Evolutionary conservation across 1,140 invertebrate genomes (phyloP).

Genomic region (Monochamus saltuarius): DNA sequence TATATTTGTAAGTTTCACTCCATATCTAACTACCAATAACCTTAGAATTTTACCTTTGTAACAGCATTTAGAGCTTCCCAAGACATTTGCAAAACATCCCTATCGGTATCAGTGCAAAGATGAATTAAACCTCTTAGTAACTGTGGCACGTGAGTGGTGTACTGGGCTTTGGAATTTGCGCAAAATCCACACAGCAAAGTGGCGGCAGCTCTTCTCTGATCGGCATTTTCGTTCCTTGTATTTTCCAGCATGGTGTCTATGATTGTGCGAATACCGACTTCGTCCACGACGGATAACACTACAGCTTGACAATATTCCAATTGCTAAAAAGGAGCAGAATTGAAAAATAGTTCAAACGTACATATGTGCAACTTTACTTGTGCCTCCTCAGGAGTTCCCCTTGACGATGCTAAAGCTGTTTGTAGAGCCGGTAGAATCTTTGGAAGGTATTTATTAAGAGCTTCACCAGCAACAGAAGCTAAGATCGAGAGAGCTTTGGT

Average conservation of each 20-base stretch:
- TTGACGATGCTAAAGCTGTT: slow-evolving; percentile 68
- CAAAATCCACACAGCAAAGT: slow-evolving; percentile 89
- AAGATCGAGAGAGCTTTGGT: slow-evolving; percentile 90
- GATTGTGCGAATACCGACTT: slow-evolving; percentile 82
- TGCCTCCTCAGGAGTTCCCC: slow-evolving; percentile 69
- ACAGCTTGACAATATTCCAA: slow-evolving; percentile 93
- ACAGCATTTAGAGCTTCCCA: slow-evolving; percentile 91
- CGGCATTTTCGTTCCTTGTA: slow-evolving; percentile 64
- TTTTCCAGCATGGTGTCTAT: slow-evolving; percentile 89
- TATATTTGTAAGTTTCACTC: slow-evolving; percentile 4
- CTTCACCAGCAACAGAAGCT: slow-evolving; percentile 89
- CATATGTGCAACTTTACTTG: slow-evolving; percentile 52
- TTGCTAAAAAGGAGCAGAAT: slow-evolving; percentile 56
- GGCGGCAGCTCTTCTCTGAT: slow-evolving; percentile 75
- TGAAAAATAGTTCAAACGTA: slow-evolving; percentile 4
- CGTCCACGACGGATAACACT: slow-evolving; percentile 85
- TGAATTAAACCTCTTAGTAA: slow-evolving; percentile 84
- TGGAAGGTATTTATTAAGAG: slow-evolving; percentile 85
- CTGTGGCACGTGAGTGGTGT: slow-evolving; percentile 83
- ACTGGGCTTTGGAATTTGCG: slow-evolving; percentile 82
- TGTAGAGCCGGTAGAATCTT: slow-evolving; percentile 91
- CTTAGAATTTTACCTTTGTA: slow-evolving; percentile 71
- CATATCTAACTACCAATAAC: no score
- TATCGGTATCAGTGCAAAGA: slow-evolving; percentile 79
- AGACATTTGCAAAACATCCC: slow-evolving; percentile 77